phyloP scores from a whole-genome alignment of 2,888 invertebrate species.

The Parapristionchus giblindavisi region DNA sequence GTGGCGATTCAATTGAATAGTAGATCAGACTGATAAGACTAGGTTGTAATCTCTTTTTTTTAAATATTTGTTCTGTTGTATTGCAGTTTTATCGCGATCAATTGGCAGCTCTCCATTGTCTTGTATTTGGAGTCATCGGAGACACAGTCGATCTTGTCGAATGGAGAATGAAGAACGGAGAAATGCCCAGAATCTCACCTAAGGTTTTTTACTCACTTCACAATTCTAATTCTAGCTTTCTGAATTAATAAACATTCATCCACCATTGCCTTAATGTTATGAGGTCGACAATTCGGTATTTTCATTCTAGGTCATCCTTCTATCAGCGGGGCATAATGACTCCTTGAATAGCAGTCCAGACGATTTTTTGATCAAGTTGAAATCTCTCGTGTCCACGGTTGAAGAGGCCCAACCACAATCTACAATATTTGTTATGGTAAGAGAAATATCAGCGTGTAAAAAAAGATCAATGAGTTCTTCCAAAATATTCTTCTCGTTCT shows the following conservation, averaged over 20 bases:
- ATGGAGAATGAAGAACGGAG: constrained; percentile 31
- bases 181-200: constrained; percentile 11
- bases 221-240: neutral
- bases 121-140: constrained; percentile 34
- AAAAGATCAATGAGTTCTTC: too few species aligned
- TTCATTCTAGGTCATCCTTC: constrained; percentile 6
- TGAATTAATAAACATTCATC: neutral
- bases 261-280: neutral
- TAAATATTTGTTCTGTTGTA: neutral
- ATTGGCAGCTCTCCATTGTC: constrained; percentile 23
- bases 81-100: constrained; percentile 31
- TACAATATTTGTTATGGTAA: constrained; percentile 29
- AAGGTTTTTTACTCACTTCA: constrained; percentile 9
- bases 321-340: constrained; percentile 32
- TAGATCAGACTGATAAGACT: neutral
- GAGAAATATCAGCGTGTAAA: too few species aligned
- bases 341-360: neutral
- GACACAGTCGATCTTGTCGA: constrained; percentile 16
- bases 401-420: neutral
- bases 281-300: neutral
- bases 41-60: neutral
- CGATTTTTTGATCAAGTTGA: constrained; percentile 13
- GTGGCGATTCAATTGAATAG: too few species aligned
- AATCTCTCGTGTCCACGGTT: neutral
- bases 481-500: too few species aligned